Evolutionary conservation across 2,797 vertebrate genomes (phyloP), one percentile per base, ranked within the genome.

Genomic region (Capromys pilorides): DNA sequence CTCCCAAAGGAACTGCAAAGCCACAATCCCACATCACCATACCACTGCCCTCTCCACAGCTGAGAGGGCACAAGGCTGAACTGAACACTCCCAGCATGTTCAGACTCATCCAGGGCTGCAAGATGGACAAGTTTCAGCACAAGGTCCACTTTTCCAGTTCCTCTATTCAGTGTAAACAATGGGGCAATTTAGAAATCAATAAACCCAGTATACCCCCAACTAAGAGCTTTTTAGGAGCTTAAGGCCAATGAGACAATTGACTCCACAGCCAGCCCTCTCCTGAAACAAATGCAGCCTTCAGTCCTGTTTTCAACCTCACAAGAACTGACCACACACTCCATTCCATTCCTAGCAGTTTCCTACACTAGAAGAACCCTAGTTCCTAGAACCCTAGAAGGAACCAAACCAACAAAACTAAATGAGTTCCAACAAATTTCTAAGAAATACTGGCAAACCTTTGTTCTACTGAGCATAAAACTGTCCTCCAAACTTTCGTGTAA

Each of bases 391-490:
- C 41, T 49, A 33, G 61, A 81, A 31, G 59, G 75, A 92, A 83
- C 36, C 77, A 83, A 86, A 86, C 51, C 75, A 90, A 62, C 77
- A 69, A 86, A 92, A 90, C 13, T 64, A 91, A 80, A 77, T 83
- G 31, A 66, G 24, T 81, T 90, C 90, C 86, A 86, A 77, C 14
- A 92, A 49, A 82, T 69, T 83, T 41, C 81, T 36, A 86, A 41
- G 80, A 92, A 88, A 96, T 81, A 80, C 0, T 39, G 22, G 41
- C 66, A 86, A 69, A 77, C 1, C 19, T 82, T 57, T 39, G 45
- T 64, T 41, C 66, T 77, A 67, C 36, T 64, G 64, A 79, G 85
- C 45, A 96, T 28, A 93, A 86, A 82, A 64, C 61, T 28, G 54
- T 21, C 26, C 24, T 31, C 31, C 67, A 64, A 59, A 49, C 39